Conservation (phyloP, 2,113 vertebrate species). For the Cynopterus brachyotis region DNA sequence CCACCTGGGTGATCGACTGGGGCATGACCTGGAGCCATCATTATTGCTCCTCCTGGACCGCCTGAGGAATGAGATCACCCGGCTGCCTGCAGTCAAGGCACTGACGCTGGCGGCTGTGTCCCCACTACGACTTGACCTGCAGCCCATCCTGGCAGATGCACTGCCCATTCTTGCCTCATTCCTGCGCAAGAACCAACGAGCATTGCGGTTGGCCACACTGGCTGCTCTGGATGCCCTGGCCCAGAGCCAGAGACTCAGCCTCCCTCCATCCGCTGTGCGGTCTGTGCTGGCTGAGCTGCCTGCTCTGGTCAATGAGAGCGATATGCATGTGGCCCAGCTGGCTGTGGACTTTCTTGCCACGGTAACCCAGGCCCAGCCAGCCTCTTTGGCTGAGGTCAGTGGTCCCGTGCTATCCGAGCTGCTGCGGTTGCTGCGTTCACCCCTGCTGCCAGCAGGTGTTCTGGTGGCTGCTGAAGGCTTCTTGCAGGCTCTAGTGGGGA, state of each 20-base stretch:
- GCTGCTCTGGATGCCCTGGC: slow-evolving; percentile 89
- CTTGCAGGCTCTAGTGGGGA: slow-evolving; percentile 88
- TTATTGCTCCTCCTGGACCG: slow-evolving; percentile 93
- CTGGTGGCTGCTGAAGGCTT: slow-evolving; percentile 88
- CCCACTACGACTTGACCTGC: slow-evolving; percentile 88
- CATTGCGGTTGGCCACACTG: slow-evolving; percentile 90
- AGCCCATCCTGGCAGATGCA: slow-evolving; percentile 87
- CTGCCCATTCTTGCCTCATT: slow-evolving; percentile 92
- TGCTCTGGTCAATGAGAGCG: slow-evolving; percentile 88
- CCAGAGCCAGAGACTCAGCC: slow-evolving; percentile 87
- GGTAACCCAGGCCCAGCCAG: slow-evolving; percentile 86
- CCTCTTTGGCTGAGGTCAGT: slow-evolving; percentile 88
- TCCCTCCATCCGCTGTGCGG: slow-evolving; percentile 87
- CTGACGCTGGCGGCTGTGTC: slow-evolving; percentile 89
- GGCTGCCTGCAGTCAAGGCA: slow-evolving; percentile 90
- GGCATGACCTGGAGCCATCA: slow-evolving; percentile 87
- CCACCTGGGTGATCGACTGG: slow-evolving; percentile 90
- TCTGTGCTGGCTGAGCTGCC: slow-evolving; percentile 90
- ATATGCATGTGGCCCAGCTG: slow-evolving; percentile 96
- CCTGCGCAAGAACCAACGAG: slow-evolving; percentile 93
- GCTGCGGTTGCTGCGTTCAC: slow-evolving; percentile 89
- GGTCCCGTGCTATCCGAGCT: slow-evolving; percentile 85
- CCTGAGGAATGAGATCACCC: slow-evolving; percentile 94
- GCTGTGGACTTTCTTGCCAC: slow-evolving; percentile 89
- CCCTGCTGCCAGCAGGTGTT: slow-evolving; percentile 90